Evolutionary conservation across 2,888 invertebrate species (phyloP).

Genomic region (Leptarthrus brevirostris): DNA sequence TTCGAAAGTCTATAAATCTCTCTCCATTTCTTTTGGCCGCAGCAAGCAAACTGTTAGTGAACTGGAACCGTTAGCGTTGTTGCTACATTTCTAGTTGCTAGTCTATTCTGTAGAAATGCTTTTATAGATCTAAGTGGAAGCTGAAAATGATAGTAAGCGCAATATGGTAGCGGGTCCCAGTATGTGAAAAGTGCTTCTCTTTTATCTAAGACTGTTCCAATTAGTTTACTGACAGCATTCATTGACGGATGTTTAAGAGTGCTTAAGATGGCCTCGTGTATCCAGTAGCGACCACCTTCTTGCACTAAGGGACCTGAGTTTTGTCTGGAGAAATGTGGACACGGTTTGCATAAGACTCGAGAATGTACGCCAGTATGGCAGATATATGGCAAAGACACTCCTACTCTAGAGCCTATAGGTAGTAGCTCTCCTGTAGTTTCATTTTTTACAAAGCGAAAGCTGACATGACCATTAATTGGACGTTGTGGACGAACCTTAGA

Average conservation of each 20-base stretch:
- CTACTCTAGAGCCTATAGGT: conserved; percentile 78
- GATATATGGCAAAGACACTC: conserved; percentile 83
- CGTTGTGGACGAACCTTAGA: conserved; percentile 73
- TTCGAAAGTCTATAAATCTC: conserved; percentile 47
- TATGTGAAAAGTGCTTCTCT: conserved; percentile 83
- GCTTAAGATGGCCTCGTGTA: conserved; percentile 71
- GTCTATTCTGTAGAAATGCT: conserved; percentile 69
- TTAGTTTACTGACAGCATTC: conserved; percentile 71
- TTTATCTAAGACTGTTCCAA: conserved; percentile 79
- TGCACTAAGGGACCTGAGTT: conserved; percentile 69
- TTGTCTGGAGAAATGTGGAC: conserved; percentile 72
- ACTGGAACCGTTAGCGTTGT: conserved; percentile 56
- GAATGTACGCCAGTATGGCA: conserved; percentile 80
- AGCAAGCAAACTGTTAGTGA: conserved; percentile 43
- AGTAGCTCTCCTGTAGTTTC: conserved; percentile 72
- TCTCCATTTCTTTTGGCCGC: conserved; percentile 27
- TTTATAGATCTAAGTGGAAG: conserved; percentile 74
- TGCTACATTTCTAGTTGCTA: conserved; percentile 53
- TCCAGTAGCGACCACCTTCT: conserved; percentile 70
- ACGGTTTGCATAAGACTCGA: conserved; percentile 73
- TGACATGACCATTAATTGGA: conserved; percentile 81
- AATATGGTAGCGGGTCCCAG: conserved; percentile 89
- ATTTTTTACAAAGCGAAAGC: conserved; percentile 79
- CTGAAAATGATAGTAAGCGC: conserved; percentile 86
- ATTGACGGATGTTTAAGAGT: conserved; percentile 68